Percentiles rank a stretch among this genome's conserved stretches.
Evolutionary conservation across 2,888 invertebrate genomes (phyloP).

Genomic region (Bimastos eiseni): DNA sequence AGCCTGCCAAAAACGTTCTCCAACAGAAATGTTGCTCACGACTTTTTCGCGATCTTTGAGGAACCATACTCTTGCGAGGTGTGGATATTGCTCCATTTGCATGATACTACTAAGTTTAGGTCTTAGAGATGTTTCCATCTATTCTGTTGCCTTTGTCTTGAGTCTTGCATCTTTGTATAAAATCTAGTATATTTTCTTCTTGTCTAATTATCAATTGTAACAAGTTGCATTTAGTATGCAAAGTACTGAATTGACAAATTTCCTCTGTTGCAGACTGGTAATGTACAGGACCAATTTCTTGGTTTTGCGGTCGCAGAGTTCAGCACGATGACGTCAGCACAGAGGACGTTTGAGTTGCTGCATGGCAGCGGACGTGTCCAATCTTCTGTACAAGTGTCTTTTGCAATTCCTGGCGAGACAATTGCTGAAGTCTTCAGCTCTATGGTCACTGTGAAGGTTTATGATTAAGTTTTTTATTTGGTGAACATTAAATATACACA

Average conservation of each 20-base stretch:
- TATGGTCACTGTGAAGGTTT: background rate
- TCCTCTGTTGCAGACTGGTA: background rate
- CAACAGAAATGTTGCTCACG: background rate
- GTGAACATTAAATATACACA: too few species aligned
- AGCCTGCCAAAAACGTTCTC: conserved; percentile 60
- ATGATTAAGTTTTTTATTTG: background rate
- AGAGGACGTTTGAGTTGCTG: conserved; percentile 23
- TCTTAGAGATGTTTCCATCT: background rate
- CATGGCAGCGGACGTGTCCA: background rate
- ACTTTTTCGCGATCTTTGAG: background rate
- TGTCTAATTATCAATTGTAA: background rate
- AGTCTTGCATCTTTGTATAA: background rate
- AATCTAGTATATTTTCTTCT: background rate
- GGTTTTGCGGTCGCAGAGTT: conserved; percentile 27
- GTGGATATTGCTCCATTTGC: background rate
- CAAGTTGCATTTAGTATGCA: background rate
- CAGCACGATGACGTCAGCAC: background rate
- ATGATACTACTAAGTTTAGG: too few species aligned
- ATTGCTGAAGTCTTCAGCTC: conserved; percentile 8
- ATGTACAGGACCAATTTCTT: background rate
- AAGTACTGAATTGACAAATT: background rate
- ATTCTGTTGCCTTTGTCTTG: background rate
- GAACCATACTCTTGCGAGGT: conserved; percentile 24
- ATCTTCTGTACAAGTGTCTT: background rate
- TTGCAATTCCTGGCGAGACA: conserved; percentile 18